Evolutionary conservation across 2,113 vertebrate genomes (phyloP).

Genomic region (Microtus ochrogaster): DNA sequence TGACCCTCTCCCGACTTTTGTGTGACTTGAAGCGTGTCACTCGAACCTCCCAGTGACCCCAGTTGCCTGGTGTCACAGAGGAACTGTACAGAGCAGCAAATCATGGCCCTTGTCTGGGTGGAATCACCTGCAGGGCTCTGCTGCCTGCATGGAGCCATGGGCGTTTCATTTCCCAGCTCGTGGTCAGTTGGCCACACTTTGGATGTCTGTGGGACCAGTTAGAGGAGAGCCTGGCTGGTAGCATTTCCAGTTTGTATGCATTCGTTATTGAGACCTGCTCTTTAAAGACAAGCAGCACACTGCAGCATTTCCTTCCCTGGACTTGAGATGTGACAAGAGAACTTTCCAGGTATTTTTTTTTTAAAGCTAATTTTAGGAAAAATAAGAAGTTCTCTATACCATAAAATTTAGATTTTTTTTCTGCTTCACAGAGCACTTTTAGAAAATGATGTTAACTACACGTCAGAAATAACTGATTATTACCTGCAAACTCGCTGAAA

Average conservation of each 20-base stretch:
- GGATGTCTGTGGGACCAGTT: constrained; percentile 12
- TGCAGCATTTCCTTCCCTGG: background rate
- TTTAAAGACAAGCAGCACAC: background rate
- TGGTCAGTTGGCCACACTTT: background rate
- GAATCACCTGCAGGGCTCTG: constrained; percentile 59
- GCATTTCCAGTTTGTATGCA: constrained; percentile 13
- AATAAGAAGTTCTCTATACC: background rate
- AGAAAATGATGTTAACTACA: constrained; percentile 27
- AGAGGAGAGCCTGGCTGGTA: background rate
- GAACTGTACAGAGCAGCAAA: constrained; percentile 54
- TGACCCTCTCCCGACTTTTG: constrained; percentile 73
- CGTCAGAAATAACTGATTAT: constrained; percentile 11
- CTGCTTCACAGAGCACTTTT: constrained; percentile 29
- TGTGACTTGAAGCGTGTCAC: constrained; percentile 78
- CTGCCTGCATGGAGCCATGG: background rate
- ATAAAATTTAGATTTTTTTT: constrained; percentile 44
- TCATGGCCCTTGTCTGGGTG: constrained; percentile 58
- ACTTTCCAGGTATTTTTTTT: background rate
- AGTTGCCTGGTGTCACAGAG: constrained; percentile 72
- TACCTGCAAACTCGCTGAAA: background rate
- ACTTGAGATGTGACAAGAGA: constrained; percentile 11
- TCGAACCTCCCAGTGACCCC: constrained; percentile 76
- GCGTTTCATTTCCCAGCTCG: constrained; percentile 9
- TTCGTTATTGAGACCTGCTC: background rate
- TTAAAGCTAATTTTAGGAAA: background rate